These are phyloP conservation scores for Falcaria lacertinaria DNA, from an alignment of 2,888 invertebrate species.

Conservation along the genomic window DNA sequence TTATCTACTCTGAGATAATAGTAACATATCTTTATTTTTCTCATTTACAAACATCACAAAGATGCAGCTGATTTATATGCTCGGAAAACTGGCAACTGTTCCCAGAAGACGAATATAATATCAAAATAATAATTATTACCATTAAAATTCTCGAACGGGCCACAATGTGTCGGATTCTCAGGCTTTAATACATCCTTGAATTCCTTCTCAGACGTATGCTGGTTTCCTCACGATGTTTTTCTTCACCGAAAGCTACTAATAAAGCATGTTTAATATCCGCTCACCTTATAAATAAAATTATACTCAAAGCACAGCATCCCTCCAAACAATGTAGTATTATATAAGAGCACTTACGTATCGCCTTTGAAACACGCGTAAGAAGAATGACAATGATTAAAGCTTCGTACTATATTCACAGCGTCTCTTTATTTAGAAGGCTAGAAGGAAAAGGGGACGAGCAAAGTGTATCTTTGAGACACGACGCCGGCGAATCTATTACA, in stretches of 20 bases:
- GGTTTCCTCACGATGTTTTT: neutral
- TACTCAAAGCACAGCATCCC: neutral
- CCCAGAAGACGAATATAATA: too few relatives aligned
- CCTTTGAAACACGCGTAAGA: neutral
- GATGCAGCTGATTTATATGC: too few relatives aligned
- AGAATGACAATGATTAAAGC: constrained; percentile 3
- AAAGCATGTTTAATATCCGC: neutral
- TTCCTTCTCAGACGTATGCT: too few relatives aligned
- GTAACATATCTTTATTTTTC: too few relatives aligned
- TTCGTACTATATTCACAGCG: constrained; percentile 1
- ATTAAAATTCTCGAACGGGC: too few relatives aligned
- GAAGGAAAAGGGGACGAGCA: neutral
- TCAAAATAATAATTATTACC: too few relatives aligned
- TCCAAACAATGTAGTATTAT: neutral
- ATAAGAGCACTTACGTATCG: neutral
- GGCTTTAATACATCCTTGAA: too few relatives aligned
- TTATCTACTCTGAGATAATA: too few relatives aligned
- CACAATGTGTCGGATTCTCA: too few relatives aligned
- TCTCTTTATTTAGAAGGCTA: constrained; percentile 1
- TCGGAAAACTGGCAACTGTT: too few relatives aligned
- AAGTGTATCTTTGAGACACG: neutral
- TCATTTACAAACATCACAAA: too few relatives aligned
- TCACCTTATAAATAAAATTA: neutral
- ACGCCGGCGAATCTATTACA: neutral
- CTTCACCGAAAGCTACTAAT: too few relatives aligned